Evolutionary conservation across 2,113 vertebrate genomes (phyloP), one percentile per base, ranked within the genome.

Genomic region (Columba janthina): DNA sequence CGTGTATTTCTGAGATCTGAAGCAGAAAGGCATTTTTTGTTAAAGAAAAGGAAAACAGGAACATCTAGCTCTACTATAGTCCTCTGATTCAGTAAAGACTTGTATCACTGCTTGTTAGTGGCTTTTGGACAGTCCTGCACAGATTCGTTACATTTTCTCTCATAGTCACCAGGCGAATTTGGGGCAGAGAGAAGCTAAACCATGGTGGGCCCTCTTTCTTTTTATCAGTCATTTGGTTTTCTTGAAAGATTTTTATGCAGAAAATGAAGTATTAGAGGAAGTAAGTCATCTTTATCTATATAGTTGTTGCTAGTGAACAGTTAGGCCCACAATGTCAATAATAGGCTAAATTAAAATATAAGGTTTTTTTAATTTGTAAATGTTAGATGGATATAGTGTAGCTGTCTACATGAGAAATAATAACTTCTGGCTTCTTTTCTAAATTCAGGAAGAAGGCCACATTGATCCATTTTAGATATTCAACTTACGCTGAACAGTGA

Each of bases 281-380:
- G 12, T 0, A 1, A 22, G 8, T 56, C 67, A 31, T 6, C 53
- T 69, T 0, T 8, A 6, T 20, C 25, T 17, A 2, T 46, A 17
- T 20, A 70, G 34, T 2, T 77, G 21, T 21, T 54, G 14, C 16
- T 66, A 2, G 1, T 17, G n/a, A 57, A 24, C 14, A 46, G 25
- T 44, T 44, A 53, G 38, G 6, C 8, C 11, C 10, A 34, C 12
- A 66, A 54, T 34, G 10, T 0, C 14, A 86, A 20, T 26, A 34
- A 86, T 34, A 10, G 3, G 34, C 56, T 86, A 92, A 62, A 44
- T 70, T 48, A 28, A 87, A 81, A 85, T 11, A n/a, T 25, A 62
- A 58, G 5, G 26, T 34, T 81, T 74, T 46, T 69, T 34, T n/a
- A n/a, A 38, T 66, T 28, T 36, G 14, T 34, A 69, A 44, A 73